Conservation (phyloP, 2,888 invertebrate species). For the Sarcophaga subvicina region DNA sequence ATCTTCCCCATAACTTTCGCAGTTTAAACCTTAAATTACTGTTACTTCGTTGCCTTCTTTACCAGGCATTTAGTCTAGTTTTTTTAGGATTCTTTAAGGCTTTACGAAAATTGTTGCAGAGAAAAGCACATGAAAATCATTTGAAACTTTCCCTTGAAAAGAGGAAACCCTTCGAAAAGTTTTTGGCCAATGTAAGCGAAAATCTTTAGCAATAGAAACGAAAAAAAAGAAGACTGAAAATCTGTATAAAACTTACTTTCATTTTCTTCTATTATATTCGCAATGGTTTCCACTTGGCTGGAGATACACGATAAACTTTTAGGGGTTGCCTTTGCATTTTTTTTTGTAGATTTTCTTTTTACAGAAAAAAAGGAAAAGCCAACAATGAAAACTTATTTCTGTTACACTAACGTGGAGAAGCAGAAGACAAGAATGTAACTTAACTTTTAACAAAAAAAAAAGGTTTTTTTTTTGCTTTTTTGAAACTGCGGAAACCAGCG, state of each 20-base stretch:
- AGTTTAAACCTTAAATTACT: slow-evolving; percentile 9
- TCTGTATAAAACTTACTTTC: not conserved
- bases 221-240: slow-evolving; percentile 29
- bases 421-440: slow-evolving; percentile 27
- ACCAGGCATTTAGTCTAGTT: slow-evolving; percentile 40
- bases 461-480: not conserved
- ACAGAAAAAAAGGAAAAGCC: slow-evolving; percentile 17
- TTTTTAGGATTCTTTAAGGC: slow-evolving; percentile 25
- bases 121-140: not conserved
- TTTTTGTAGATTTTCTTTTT: not conserved
- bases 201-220: not conserved
- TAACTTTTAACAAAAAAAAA: slow-evolving; percentile 8
- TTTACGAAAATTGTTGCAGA: not conserved
- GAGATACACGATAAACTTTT: slow-evolving; percentile 45
- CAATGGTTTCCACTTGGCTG: slow-evolving; percentile 54
- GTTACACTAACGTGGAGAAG: slow-evolving; percentile 34
- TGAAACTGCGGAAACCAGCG: slow-evolving; percentile 6
- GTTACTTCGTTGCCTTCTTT: not conserved
- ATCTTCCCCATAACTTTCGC: no score
- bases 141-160: slow-evolving; percentile 38
- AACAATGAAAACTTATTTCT: slow-evolving; percentile 43
- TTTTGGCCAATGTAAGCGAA: slow-evolving; percentile 59
- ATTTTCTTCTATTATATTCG: slow-evolving; percentile 30
- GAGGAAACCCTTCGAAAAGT: slow-evolving; percentile 33
- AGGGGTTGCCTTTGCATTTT: slow-evolving; percentile 13